These are phyloP conservation scores for Orchesella cincta DNA, from an alignment of 1,140 invertebrate genomes.

Conservation along the genomic window DNA sequence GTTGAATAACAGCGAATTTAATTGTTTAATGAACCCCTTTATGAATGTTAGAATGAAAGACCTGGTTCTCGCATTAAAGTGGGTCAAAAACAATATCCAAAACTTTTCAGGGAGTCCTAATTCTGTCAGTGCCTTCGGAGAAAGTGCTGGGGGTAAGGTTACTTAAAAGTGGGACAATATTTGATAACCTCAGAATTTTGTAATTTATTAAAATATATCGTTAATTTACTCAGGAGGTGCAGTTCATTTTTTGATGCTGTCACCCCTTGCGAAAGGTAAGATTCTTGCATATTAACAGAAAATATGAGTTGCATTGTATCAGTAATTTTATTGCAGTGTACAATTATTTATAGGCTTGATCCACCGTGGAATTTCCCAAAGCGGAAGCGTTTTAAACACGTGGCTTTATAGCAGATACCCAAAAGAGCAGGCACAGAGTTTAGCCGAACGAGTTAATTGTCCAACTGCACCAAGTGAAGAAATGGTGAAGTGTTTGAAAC, in stretches of 20 bases:
- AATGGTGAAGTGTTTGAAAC: slow-evolving; percentile 33
- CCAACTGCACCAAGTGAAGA: slow-evolving; percentile 10
- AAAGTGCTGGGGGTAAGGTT: slow-evolving; percentile 3
- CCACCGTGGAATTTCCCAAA: slow-evolving; percentile 34
- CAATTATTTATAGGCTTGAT: slow-evolving; percentile 30
- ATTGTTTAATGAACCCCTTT: too few relatives aligned
- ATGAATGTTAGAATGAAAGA: too few relatives aligned
- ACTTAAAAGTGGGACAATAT: neutral
- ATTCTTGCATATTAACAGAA: neutral
- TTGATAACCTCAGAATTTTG: neutral
- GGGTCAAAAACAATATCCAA: neutral
- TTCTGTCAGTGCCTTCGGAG: neutral
- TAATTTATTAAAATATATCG: neutral
- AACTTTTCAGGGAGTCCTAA: slow-evolving; percentile 23
- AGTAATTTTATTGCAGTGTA: neutral
- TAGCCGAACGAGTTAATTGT: slow-evolving; percentile 34
- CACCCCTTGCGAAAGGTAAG: slow-evolving; percentile 10
- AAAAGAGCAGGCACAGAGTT: slow-evolving; percentile 21
- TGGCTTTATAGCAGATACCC: slow-evolving; percentile 31
- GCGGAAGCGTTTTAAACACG: slow-evolving; percentile 25
- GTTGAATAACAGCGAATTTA: too few relatives aligned
- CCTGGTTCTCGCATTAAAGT: slow-evolving; percentile 6
- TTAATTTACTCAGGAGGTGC: slow-evolving; percentile 22
- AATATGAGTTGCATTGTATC: neutral
- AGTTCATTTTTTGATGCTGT: slow-evolving; percentile 28